phyloP scores from a whole-genome alignment of 2,113 vertebrate genomes.

The Labrus mixtus region DNA sequence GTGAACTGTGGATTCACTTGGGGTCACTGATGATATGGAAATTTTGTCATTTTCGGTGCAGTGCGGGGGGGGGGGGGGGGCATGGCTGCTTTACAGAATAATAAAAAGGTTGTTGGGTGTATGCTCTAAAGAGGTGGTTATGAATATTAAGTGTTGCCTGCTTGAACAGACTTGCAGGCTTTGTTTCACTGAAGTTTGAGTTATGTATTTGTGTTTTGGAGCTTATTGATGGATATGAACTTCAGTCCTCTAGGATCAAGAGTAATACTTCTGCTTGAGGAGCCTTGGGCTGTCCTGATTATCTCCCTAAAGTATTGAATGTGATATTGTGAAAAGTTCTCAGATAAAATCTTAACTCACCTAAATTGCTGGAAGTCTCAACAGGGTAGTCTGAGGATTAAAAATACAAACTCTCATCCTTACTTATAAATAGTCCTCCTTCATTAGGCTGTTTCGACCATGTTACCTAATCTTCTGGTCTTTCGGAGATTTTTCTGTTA shows the following conservation, averaged over 20 bases:
- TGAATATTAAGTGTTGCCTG: not conserved
- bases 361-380: constrained; percentile 2
- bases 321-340: not conserved
- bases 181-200: constrained; percentile 14
- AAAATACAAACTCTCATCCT: not conserved
- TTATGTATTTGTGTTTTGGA: constrained; percentile 16
- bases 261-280: constrained; percentile 5
- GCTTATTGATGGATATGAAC: constrained; percentile 6
- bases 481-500: not conserved
- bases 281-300: not conserved
- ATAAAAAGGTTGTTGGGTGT: not conserved
- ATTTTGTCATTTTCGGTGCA: too few relatives aligned
- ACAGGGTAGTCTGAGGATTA: not conserved
- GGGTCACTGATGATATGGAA: too few relatives aligned
- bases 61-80: too few relatives aligned
- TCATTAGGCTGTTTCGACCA: not conserved
- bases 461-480: too few relatives aligned
- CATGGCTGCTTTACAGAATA: too few relatives aligned
- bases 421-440: not conserved
- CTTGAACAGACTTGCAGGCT: not conserved
- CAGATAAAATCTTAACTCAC: constrained; percentile 6
- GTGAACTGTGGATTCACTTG: too few relatives aligned
- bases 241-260: not conserved
- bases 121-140: not conserved
- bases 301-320: not conserved